Conservation (phyloP, 1,140 invertebrate species). For the Euglossa dilemma region DNA sequence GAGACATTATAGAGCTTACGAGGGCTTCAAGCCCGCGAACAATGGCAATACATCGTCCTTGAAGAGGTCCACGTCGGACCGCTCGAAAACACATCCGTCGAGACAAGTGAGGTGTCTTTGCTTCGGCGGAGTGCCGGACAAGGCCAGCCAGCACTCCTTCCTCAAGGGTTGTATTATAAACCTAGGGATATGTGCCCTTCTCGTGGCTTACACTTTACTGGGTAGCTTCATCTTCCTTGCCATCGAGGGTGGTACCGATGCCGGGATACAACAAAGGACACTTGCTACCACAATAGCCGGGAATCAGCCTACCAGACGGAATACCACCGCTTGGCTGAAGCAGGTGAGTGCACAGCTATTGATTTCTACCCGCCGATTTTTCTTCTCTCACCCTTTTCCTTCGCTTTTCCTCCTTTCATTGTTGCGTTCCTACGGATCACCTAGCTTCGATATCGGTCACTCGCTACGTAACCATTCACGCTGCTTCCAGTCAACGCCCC, state of each 20-base stretch:
- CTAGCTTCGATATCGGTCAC: conserved; percentile 3
- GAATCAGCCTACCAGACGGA: conserved; percentile 80
- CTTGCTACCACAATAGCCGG: conserved; percentile 84
- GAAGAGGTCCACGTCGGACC: conserved; percentile 72
- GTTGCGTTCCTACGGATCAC: background rate
- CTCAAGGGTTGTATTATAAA: conserved; percentile 91
- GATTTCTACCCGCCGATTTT: background rate
- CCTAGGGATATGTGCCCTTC: conserved; percentile 92
- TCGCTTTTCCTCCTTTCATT: background rate
- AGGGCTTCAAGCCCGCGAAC: conserved; percentile 80
- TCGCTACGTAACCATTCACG: background rate
- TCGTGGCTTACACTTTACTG: conserved; percentile 94
- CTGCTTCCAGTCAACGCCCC: background rate
- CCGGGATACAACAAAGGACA: conserved; percentile 85
- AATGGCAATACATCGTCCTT: conserved; percentile 82
- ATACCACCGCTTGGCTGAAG: conserved; percentile 78
- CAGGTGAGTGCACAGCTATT: conserved; percentile 70
- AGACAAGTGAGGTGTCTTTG: conserved; percentile 85
- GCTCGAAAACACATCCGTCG: conserved; percentile 61
- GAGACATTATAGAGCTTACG: conserved; percentile 79
- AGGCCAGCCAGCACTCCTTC: conserved; percentile 86
- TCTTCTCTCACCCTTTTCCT: background rate
- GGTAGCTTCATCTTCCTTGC: conserved; percentile 96
- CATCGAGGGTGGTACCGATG: conserved; percentile 90
- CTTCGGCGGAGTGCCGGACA: conserved; percentile 84